Evolutionary conservation across 2,797 vertebrate genomes (phyloP).

Genomic region (Lepus townsendii): DNA sequence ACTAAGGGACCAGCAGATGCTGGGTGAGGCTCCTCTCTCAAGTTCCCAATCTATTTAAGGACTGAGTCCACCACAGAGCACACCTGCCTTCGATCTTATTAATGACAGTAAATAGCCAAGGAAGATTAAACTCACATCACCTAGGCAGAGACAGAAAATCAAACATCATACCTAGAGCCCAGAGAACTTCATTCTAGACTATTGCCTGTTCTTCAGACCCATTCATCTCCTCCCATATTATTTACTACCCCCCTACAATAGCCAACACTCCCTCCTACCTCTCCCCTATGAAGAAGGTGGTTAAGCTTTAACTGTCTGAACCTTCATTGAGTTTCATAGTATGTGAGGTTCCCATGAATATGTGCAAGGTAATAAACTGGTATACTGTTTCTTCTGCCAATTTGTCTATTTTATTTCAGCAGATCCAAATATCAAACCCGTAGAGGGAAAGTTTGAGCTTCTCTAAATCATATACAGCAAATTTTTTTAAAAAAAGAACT

Average conservation of each 20-base stretch:
- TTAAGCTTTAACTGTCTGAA: neutral
- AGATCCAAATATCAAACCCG: neutral
- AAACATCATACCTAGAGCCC: neutral
- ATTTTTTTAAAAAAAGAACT: neutral
- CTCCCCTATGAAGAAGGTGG: neutral
- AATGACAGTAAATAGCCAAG: neutral
- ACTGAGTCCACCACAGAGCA: neutral
- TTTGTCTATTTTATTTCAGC: neutral
- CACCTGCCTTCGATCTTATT: neutral
- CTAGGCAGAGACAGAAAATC: neutral
- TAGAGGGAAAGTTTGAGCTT: neutral
- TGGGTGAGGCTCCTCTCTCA: neutral
- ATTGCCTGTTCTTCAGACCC: neutral
- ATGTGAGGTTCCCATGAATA: neutral
- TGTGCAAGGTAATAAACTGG: neutral
- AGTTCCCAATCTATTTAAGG: neutral
- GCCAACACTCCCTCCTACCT: neutral
- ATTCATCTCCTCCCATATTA: neutral
- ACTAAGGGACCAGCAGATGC: neutral
- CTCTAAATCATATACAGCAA: neutral
- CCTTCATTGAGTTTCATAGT: neutral
- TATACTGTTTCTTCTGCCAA: neutral
- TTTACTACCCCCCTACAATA: neutral
- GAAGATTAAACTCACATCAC: neutral
- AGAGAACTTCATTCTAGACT: neutral